phyloP scores from a whole-genome alignment of 1,140 invertebrate species.

The Sminthurides bifidus region DNA sequence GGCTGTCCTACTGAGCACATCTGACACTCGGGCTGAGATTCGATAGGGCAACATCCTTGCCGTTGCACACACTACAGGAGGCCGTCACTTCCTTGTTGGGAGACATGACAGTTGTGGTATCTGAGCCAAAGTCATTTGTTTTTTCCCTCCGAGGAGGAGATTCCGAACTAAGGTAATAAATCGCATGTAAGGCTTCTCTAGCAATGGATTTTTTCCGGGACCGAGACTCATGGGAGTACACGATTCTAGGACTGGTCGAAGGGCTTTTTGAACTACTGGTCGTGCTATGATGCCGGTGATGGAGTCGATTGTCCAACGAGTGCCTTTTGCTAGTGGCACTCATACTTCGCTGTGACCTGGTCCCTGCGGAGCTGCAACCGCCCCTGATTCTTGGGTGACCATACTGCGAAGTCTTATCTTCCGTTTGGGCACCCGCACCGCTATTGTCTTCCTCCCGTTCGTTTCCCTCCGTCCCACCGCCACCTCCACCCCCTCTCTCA shows the following conservation, averaged over 20 bases:
- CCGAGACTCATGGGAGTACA: background rate
- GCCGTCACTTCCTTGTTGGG: background rate
- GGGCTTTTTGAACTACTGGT: background rate
- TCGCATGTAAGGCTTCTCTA: slow-evolving; percentile 22
- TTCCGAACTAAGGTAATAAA: slow-evolving; percentile 21
- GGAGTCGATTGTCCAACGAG: too few relatives aligned
- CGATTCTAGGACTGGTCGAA: background rate
- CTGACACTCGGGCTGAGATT: background rate
- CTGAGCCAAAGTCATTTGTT: slow-evolving; percentile 13
- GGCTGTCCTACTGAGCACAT: background rate
- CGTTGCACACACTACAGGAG: background rate
- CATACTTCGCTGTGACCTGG: too few relatives aligned
- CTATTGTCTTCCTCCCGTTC: too few relatives aligned
- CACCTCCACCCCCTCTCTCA: too few relatives aligned
- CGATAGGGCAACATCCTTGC: background rate
- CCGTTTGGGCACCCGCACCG: too few relatives aligned
- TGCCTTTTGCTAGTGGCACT: too few relatives aligned
- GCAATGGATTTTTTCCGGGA: slow-evolving; percentile 24
- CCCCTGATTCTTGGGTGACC: too few relatives aligned
- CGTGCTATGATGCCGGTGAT: too few relatives aligned
- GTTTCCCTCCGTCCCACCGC: too few relatives aligned
- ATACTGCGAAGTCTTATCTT: too few relatives aligned
- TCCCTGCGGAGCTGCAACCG: too few relatives aligned
- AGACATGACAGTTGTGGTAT: background rate
- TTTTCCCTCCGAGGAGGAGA: slow-evolving; percentile 22